Base-by-base conservation (phyloP, 2,888 invertebrate species). In the Cerastis leucographa region DNA sequence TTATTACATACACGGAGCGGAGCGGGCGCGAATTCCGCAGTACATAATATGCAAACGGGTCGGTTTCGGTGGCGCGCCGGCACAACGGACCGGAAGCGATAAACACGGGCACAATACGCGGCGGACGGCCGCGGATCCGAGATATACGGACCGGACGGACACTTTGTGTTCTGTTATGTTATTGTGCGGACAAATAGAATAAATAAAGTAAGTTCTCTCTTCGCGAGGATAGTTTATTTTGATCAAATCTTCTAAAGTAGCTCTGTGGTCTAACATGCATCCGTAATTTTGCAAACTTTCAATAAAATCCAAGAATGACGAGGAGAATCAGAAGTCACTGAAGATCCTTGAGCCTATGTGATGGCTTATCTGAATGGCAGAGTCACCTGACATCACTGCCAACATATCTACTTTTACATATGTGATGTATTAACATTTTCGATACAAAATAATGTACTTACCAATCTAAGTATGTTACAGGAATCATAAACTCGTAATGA, bases 1-100 rank as follows among this genome's bases (percentile, higher is more conserved):
- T 81, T 73, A 51, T 67, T 67, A 64, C 14, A 59, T 40, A 70
- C 51, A 40, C 29, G 64, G 22, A 44, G 67, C 14, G 14, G n/a
- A 35, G 61, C 19, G 64, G 40, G 29, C 62, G 80, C 56, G 49
- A 72, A 51, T 80, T 56, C 54, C 69, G 59, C 80, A 35, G 62
- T 67, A 76, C 44, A 71, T 84, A 74, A 66, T 81, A 81, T 83
- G 83, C 81, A 81, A 83, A 73, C 83, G 71, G 81, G 46, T 61
- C 65, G 81, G 82, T 81, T 85, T 71, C 73, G 76, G 83, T 76
- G 49, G 85, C 85, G 83, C 83, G 72, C 81, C 64, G 82, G 85
- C 83, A 83, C 83, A 85, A 81, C 85, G 81, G 73, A n/a, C 72
- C 81, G 83, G 83, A 83, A 83, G 82, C 76, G 82, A 81, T 83